These are phyloP conservation scores for Glareola pratincola DNA, from an alignment of 2,113 vertebrate species.

Conservation along the genomic window DNA sequence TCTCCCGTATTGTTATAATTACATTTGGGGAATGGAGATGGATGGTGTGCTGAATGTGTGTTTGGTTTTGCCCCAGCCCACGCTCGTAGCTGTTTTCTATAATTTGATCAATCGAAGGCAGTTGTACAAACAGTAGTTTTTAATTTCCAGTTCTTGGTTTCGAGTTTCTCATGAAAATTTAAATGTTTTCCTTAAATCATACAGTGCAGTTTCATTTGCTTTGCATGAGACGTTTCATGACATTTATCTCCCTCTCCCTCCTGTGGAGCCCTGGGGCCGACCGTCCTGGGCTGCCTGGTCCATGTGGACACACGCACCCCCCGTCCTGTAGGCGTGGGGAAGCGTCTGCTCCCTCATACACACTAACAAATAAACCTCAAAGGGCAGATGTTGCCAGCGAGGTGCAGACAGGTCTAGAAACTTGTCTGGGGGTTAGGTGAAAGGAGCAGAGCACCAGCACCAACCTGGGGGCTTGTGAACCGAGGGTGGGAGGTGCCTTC, in stretches of 20 bases:
- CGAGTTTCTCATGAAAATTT: neutral
- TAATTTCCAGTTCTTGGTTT: conserved; percentile 17
- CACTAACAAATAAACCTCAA: neutral
- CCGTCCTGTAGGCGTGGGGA: neutral
- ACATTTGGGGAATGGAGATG: neutral
- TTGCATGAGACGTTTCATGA: neutral
- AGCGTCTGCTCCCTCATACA: neutral
- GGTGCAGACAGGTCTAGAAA: neutral
- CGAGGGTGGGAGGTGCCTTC: neutral
- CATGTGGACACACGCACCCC: rapidly evolving
- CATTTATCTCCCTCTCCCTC: neutral
- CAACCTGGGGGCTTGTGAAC: neutral
- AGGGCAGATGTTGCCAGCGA: neutral
- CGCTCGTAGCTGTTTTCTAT: neutral
- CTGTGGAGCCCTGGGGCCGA: rapidly evolving
- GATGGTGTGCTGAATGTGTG: neutral
- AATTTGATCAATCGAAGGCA: neutral
- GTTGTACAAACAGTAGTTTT: conserved; percentile 4
- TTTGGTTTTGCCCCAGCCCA: neutral
- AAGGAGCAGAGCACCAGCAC: neutral
- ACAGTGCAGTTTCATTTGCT: neutral
- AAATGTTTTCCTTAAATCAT: neutral
- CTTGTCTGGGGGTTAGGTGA: neutral
- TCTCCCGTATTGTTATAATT: neutral
- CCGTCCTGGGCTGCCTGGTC: neutral